Conservation (phyloP, 2,888 invertebrate genomes). For the Orthosia incerta region DNA sequence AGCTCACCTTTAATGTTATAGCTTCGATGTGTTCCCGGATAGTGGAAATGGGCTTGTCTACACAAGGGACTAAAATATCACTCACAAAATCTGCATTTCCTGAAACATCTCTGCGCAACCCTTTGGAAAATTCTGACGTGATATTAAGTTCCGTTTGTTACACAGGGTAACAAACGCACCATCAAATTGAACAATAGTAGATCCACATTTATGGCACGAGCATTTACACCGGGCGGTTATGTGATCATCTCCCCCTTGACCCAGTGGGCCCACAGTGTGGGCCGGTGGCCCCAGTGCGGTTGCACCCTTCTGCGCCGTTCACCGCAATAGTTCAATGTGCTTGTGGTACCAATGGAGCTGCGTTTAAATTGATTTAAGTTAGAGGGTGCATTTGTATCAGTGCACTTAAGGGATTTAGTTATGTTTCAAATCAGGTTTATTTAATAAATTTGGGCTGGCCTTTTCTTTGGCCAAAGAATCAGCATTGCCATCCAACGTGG, state of each 20-base stretch:
- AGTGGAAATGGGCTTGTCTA: not conserved
- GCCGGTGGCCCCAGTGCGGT: conserved; percentile 5
- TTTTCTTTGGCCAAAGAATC: no score
- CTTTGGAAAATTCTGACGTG: not conserved
- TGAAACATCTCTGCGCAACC: not conserved
- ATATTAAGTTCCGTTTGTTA: no score
- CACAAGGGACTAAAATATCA: not conserved
- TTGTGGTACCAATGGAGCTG: conserved; percentile 1
- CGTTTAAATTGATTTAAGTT: conserved; percentile 17
- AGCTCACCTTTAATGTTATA: no score
- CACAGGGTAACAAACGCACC: not conserved
- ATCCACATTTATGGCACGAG: conserved; percentile 5
- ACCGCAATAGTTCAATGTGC: conserved; percentile 40
- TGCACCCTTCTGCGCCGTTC: conserved; percentile 21
- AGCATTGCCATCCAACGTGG: no score
- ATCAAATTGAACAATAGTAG: not conserved
- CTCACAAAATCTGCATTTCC: no score
- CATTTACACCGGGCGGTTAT: not conserved
- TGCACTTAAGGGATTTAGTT: no score
- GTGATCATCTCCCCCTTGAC: conserved; percentile 8
- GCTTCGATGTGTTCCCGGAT: no score
- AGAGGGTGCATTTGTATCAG: not conserved
- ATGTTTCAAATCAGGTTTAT: not conserved
- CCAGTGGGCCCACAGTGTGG: not conserved
- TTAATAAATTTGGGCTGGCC: no score